phyloP scores from a whole-genome alignment of 2,113 vertebrate species.

The Otocyon megalotis region DNA sequence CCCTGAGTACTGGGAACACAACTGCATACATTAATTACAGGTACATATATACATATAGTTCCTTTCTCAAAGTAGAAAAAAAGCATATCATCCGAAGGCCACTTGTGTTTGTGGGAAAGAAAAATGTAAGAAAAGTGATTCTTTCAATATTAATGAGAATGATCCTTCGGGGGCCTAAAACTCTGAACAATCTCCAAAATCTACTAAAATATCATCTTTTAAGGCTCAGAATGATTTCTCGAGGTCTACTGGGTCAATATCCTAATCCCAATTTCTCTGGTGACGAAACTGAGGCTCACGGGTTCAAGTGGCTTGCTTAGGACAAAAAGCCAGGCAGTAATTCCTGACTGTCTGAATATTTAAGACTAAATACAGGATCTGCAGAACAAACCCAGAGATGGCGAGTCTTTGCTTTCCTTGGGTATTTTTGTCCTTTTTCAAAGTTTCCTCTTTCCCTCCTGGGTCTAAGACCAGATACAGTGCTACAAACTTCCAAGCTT shows the following conservation, averaged over 20 bases:
- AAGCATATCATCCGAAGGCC: background rate
- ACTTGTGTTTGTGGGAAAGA: constrained; percentile 52
- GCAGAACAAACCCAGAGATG: constrained; percentile 13
- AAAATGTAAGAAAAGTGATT: constrained; percentile 55
- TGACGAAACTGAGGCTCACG: constrained; percentile 45
- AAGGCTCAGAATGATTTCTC: constrained; percentile 49
- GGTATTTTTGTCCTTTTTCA: constrained; percentile 41
- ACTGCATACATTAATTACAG: background rate
- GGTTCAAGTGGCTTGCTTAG: constrained; percentile 11
- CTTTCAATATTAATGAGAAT: constrained; percentile 61
- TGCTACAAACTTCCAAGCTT: background rate
- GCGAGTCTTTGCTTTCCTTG: constrained; percentile 37
- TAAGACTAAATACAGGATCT: constrained; percentile 6
- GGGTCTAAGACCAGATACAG: constrained; percentile 15
- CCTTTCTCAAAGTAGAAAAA: background rate
- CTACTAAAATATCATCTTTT: constrained; percentile 63
- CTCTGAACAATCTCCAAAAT: background rate
- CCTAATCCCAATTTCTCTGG: constrained; percentile 53
- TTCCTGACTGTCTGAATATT: constrained; percentile 27
- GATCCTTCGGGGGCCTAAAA: background rate
- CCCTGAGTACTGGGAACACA: constrained; percentile 10
- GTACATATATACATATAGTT: constrained; percentile 24
- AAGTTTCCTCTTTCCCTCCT: constrained; percentile 14
- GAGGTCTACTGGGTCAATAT: constrained; percentile 24
- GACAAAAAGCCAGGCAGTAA: constrained; percentile 35